phyloP scores from a whole-genome alignment of 2,113 vertebrate species.

The Coptodon bakossiorum region DNA sequence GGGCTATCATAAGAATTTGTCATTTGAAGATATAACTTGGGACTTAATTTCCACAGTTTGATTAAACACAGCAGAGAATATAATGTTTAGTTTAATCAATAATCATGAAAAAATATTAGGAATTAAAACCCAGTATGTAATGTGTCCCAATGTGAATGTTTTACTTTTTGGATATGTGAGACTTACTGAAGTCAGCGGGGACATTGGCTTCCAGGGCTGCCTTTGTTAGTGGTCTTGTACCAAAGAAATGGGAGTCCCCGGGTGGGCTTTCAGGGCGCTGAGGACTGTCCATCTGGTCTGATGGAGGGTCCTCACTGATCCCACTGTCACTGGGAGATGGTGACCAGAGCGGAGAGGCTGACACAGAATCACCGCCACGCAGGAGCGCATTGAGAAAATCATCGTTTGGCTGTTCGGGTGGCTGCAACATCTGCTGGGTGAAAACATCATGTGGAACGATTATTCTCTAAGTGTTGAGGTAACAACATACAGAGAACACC shows the following conservation, averaged over 20 bases:
- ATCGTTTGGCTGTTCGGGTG: slow-evolving; percentile 61
- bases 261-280: slow-evolving; percentile 24
- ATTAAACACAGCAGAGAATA: not conserved
- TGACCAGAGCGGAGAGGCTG: slow-evolving; percentile 79
- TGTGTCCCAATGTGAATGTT: not conserved
- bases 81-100: not conserved
- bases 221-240: not conserved
- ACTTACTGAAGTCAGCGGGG: slow-evolving; percentile 76
- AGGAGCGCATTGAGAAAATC: slow-evolving; percentile 80
- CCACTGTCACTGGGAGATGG: slow-evolving; percentile 87
- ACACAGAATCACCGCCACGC: slow-evolving; percentile 61
- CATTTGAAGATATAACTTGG: not conserved
- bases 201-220: slow-evolving; percentile 45
- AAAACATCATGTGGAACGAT: not conserved
- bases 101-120: not conserved
- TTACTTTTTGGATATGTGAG: not conserved
- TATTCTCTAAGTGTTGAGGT: not conserved
- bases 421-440: slow-evolving; percentile 66
- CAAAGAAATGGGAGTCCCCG: not conserved
- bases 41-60: not conserved
- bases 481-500: not conserved
- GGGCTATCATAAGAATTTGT: not conserved
- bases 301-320: slow-evolving; percentile 82
- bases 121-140: not conserved
- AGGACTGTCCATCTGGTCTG: slow-evolving; percentile 89